Evolutionary conservation across 1,140 invertebrate species (phyloP), one percentile per base, ranked within the genome.

Genomic region (Drosophila suzukii): DNA sequence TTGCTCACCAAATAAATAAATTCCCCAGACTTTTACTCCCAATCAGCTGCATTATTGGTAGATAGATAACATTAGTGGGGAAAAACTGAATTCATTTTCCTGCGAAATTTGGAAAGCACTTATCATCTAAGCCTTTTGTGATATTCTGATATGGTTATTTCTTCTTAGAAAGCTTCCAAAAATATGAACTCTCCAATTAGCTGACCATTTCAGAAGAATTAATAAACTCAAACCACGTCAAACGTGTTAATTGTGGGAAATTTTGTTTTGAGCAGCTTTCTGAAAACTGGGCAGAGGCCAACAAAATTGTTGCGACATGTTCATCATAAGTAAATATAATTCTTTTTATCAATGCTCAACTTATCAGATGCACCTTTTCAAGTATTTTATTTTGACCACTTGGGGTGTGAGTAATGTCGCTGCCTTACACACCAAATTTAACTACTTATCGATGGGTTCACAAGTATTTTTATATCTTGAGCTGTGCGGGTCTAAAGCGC

Each of bases 381-480:
- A 72, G 68, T 72, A 72, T 71, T 71, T 71, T 71, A 71, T 71
- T 71, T 71, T 71, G 68, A 71, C 68, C 68, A 71, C 51, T 58
- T 47, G 67, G 13, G 65, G 44, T 39, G 30, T 50, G 65, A 70
- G 67, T 70, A 71, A 70, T 71, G 15, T n/a, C 41, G 50, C 36
- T 15, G 36, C 65, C 65, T 56, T 49, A 71, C 36, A 39, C 34
- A 51, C 27, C 17, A 75, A 75, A 75, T 75, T 75, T 75, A 75
- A 65, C 72, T 75, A 75, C 71, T 75, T 75, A 75, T 75, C 6
- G 17, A 34, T 8, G 44, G 44, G 54, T 59, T 39, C 41, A 50
- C 68, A 62, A 46, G 70, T 63, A 43, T 43, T 55, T 56, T 55
- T 74, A 61, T 75, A 73, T 73, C 66, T 73, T 53, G 66, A 72